Evolutionary conservation across 2,797 vertebrate genomes (phyloP), one percentile per base, ranked within the genome.

Genomic region (Anguilla obscura): DNA sequence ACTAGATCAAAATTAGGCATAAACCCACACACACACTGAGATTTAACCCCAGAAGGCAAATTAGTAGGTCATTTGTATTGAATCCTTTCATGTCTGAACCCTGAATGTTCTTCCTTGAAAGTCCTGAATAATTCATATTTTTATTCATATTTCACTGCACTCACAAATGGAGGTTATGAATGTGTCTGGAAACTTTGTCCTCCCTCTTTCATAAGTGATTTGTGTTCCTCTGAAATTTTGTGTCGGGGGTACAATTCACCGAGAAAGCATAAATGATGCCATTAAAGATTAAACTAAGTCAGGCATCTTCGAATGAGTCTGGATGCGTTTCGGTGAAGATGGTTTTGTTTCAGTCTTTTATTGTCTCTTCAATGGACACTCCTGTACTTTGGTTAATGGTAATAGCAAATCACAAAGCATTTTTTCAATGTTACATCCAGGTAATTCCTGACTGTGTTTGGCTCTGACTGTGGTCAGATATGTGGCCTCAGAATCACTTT

Each of bases 211-310:
- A n/a, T 27, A 69, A 69, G 7, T 69, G 63, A 69, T 69, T 69
- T 69, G n/a, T 69, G 63, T 69, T n/a, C 24, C 21, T 69, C 21
- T 69, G 63, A 6, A 69, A 69, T 60, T 60, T 60, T 60, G 58
- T 60, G 14, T 60, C 58, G 14, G 63, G 63, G n/a, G n/a, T n/a
- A 69, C 24, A 69, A 69, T 69, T 69, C 24, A 69, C 24, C 7
- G 63, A 69, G 18, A 69, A 45, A n/a, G 21, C 63, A 69, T 69
- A 27, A 69, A 69, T 69, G 63, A n/a, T 9, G 5, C 63, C 24
- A n/a, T 69, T n/a, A 69, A 69, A 69, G 63, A 69, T 69, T 69
- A 69, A n/a, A 69, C 63, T 69, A 69, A 69, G 63, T 69, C 24
- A 69, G 63, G 63, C 63, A 21, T 60, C 58, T 60, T 18, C 18